Conservation (phyloP, 1,140 invertebrate species). For the Polypedilum vanderplanki region DNA sequence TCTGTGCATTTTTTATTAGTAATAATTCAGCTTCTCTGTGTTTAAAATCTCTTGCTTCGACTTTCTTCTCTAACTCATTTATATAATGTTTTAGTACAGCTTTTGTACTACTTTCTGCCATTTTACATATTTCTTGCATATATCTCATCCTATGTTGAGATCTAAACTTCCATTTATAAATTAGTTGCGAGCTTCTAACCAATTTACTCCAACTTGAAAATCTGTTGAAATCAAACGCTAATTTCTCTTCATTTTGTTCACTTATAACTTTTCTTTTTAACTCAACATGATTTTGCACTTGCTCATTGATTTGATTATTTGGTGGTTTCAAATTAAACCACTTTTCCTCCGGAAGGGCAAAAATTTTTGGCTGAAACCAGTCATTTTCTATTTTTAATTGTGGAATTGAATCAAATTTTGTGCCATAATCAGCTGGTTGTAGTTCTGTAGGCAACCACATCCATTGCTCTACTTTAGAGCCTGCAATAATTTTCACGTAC, state of each 20-base stretch:
- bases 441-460: background rate
- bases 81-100: no score
- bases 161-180: background rate
- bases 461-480: background rate
- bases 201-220: background rate
- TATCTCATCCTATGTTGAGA: no score
- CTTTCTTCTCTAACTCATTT: background rate
- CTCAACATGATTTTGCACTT: background rate
- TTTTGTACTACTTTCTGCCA: no score
- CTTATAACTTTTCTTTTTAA: background rate
- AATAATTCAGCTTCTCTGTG: background rate
- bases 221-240: background rate
- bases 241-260: background rate
- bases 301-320: background rate
- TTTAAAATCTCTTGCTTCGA: background rate
- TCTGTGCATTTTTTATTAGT: background rate
- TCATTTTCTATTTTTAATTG: background rate
- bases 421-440: background rate
- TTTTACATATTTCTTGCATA: no score
- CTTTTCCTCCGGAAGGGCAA: background rate
- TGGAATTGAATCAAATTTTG: background rate
- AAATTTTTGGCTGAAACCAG: background rate
- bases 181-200: background rate
- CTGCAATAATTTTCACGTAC: background rate
- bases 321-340: background rate